These are phyloP conservation scores for Psettodes erumei DNA, from an alignment of 2,113 vertebrate species.

Conservation along the genomic window DNA sequence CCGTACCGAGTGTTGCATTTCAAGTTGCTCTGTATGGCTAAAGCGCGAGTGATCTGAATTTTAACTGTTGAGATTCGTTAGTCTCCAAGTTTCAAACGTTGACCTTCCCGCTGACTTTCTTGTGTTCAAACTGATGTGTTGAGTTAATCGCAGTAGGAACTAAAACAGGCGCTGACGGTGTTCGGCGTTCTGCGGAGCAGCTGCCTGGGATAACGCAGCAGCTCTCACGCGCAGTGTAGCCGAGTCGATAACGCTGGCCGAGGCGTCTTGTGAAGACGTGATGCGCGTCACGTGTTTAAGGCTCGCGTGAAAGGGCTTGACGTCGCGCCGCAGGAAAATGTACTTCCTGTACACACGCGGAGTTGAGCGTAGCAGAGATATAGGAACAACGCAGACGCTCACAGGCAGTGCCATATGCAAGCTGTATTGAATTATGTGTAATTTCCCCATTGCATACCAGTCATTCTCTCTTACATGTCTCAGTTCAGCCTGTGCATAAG, in stretches of 20 bases:
- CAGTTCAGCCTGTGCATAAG: not conserved
- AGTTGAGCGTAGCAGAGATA: not conserved
- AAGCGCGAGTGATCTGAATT: conserved; percentile 6
- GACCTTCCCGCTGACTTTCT: not conserved
- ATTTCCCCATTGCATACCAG: not conserved
- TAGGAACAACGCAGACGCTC: not conserved
- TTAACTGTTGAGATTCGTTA: conserved; percentile 2
- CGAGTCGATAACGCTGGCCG: not conserved
- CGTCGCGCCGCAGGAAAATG: conserved; percentile 1
- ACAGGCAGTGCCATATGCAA: not conserved
- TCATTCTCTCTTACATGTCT: not conserved
- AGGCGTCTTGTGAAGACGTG: conserved; percentile 5
- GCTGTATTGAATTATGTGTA: conserved; percentile 6
- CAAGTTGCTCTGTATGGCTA: not conserved
- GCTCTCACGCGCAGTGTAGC: not conserved
- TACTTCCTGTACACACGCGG: not conserved
- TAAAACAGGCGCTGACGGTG: too few species aligned
- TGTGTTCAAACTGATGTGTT: conserved; percentile 1
- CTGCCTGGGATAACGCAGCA: not conserved
- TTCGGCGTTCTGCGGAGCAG: not conserved
- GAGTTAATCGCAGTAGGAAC: not conserved
- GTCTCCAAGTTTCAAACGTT: conserved; percentile 5
- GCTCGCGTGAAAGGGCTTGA: conserved; percentile 15
- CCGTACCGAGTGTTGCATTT: conserved; percentile 2
- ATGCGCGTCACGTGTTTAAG: not conserved